Evolutionary conservation across 2,888 invertebrate species (phyloP), one percentile per base, ranked within the genome.

Genomic region (Nipponacmea schrenckii): DNA sequence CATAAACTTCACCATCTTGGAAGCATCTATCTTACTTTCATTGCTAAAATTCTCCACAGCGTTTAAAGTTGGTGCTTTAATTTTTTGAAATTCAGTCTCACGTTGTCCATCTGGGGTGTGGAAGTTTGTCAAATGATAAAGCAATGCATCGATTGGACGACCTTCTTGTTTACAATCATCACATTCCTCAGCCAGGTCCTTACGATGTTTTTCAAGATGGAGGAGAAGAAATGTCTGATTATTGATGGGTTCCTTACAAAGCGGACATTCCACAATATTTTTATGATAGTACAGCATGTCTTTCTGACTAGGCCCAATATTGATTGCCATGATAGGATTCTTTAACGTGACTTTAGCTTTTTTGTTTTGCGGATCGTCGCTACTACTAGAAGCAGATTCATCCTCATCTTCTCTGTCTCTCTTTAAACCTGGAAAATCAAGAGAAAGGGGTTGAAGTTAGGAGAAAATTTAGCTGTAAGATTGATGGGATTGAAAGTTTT

Each of bases 401-500:
- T 72, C 69, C 27, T 48, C 50, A 24, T 63, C 64, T 8, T 68
- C 62, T 8, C 62, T 44, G 14, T 62, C 31, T 20, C 39, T 39
- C 46, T 68, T 62, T n/a, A 67, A 2, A 45, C 67, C 68, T 46
- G 26, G 27, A 45, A 46, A 10, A 44, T 15, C 44, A 50, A 67
- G 67, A 2, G 31, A 62, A n/a, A 70, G 70, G 7, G 67, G 64
- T 31, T 70, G 67, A n/a, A n/a, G n/a, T n/a, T n/a, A n/a, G n/a
- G n/a, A n/a, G n/a, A n/a, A n/a, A n/a, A n/a, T n/a, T n/a, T n/a
- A n/a, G n/a, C n/a, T n/a, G n/a, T n/a, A n/a, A n/a, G n/a, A n/a
- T n/a, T 17, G 67, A 67, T 15, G 64, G 70, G 31, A 67, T 69
- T 27, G 73, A 67, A 10, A 72, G 64, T 26, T 72, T 72, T 67